A percentile compares a stretch with the other conserved stretches of the same genome.
Evolutionary conservation across 2,113 vertebrate species (phyloP).

Genomic region (Silurus meridionalis): DNA sequence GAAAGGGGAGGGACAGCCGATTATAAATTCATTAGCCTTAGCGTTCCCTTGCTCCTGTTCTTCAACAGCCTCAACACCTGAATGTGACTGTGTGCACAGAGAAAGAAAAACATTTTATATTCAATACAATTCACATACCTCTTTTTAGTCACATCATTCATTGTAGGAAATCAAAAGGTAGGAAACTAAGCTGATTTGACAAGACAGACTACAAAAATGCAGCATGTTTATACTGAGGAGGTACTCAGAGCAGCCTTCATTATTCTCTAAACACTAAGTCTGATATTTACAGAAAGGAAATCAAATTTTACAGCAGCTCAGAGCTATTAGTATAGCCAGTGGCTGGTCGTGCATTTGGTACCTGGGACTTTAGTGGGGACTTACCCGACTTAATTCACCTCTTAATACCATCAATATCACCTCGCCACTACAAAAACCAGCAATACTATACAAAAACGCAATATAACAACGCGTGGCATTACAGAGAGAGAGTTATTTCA

Average conservation of each 20-base stretch:
- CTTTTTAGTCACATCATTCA: not conserved
- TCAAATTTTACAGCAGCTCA: not conserved
- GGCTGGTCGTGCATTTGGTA: no score
- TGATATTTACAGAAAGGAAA: not conserved
- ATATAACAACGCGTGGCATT: no score
- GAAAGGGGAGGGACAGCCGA: slow-evolving; percentile 34
- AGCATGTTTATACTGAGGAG: not conserved
- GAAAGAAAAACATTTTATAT: not conserved
- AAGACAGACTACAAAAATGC: not conserved
- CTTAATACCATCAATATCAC: no score
- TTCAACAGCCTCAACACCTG: slow-evolving; percentile 14
- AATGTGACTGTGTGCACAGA: not conserved
- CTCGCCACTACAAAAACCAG: no score
- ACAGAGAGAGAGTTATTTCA: no score
- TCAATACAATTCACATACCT: not conserved
- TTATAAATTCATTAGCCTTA: slow-evolving; percentile 52
- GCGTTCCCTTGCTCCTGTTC: slow-evolving; percentile 31
- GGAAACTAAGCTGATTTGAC: not conserved
- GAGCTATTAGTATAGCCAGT: not conserved
- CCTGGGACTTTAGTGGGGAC: no score
- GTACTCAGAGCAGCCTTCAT: not conserved
- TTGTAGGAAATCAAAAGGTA: not conserved
- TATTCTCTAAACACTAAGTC: not conserved
- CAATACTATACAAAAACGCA: no score
- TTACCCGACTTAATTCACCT: no score